Conservation (phyloP, 2,888 invertebrate genomes). For the Spisula solida region DNA sequence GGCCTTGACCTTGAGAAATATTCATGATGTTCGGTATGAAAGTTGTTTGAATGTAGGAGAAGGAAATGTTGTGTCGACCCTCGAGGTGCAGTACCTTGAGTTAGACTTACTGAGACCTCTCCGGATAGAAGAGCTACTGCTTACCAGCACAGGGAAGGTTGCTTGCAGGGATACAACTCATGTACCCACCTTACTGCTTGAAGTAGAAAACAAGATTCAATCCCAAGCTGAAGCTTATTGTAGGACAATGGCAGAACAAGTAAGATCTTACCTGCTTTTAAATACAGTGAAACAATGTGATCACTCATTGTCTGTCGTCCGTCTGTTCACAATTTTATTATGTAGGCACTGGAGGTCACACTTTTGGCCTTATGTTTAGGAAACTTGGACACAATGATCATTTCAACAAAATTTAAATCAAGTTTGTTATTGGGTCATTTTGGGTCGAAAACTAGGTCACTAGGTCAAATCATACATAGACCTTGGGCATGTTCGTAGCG, state of each 20-base stretch:
- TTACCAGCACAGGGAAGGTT: neutral
- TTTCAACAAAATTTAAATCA: too few relatives aligned
- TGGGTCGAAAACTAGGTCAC: too few relatives aligned
- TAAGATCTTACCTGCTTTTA: conserved; percentile 2
- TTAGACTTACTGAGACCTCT: conserved; percentile 60
- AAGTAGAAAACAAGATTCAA: conserved; percentile 62
- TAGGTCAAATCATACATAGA: too few relatives aligned
- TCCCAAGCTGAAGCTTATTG: conserved; percentile 61
- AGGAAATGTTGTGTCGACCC: conserved; percentile 37
- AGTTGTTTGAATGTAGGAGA: neutral
- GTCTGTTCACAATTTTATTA: too few relatives aligned
- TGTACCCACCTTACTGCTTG: conserved; percentile 59
- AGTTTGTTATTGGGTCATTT: too few relatives aligned
- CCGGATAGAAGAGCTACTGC: conserved; percentile 30
- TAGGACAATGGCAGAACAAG: conserved; percentile 52
- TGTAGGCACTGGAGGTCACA: too few relatives aligned
- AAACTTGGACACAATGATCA: too few relatives aligned
- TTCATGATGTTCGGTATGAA: conserved; percentile 37
- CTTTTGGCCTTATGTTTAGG: too few relatives aligned
- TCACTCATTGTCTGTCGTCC: too few relatives aligned
- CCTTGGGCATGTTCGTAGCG: too few relatives aligned
- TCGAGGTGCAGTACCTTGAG: conserved; percentile 72
- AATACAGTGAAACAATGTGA: too few relatives aligned
- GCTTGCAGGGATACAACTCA: conserved; percentile 43
- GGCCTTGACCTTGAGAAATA: conserved; percentile 74